Evolutionary conservation across 2,888 invertebrate species (phyloP), one percentile per base, ranked within the genome.

Genomic region (Papilio demoleus): DNA sequence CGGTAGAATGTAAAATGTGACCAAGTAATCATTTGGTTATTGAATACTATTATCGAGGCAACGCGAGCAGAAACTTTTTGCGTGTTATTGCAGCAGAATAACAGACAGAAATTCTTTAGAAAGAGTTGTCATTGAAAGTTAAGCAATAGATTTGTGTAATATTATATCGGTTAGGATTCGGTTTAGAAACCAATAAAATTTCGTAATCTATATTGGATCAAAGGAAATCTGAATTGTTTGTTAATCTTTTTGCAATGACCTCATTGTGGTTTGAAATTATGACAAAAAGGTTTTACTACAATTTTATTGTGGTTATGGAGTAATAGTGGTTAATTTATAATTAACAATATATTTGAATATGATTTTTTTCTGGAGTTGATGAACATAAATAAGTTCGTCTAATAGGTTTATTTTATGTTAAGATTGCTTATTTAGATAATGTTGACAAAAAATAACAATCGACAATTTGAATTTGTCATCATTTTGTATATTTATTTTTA

Each of bases 401-500:
- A 6, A 3, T 31, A 31, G 6, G 31, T 31, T 31, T 4, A 6
- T 38, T 45, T 42, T 19, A 45, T 19, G 14, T 45, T 45, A 45
- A 19, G 8, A 42, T 17, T 42, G 17, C 19, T 0, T 40, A n/a
- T n/a, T 40, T 40, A 40, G 40, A n/a, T 4, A n/a, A n/a, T 40
- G n/a, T 40, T n/a, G n/a, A n/a, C n/a, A n/a, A n/a, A 40, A 45
- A 17, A 4, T 45, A 17, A 45, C 17, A 45, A 45, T 17, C n/a
- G 14, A 45, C 42, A 45, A n/a, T n/a, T 45, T 19, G 42, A 42
- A 8, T 3, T 45, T 8, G 8, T 40, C 14, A 19, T 19, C 19
- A 1, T 47, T 66, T 66, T 59, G 45, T 45, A 50, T 14, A n/a
- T n/a, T 11, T n/a, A 19, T 60, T 67, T 50, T 67, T 53, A 50